Evolutionary conservation across 30 jellyfish, hydroid and myxozoan species (phyloP).

Genomic region (Aurelia aurita complex sp. Pacific): DNA sequence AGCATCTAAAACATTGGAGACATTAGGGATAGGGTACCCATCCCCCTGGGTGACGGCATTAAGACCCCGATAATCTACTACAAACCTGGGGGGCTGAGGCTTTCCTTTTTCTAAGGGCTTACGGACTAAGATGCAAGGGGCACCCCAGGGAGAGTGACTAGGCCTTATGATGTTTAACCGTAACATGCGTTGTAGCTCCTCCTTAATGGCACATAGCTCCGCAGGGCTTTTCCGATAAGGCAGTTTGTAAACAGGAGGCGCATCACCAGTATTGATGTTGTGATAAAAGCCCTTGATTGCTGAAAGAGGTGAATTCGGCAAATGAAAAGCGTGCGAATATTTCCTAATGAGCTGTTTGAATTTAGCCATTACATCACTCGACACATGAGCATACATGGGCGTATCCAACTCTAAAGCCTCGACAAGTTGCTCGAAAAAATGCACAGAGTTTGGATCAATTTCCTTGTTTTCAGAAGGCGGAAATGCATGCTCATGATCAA

Average conservation of each 20-base stretch:
- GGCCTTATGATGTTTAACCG: slow-evolving; percentile 25
- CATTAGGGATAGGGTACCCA: slow-evolving; percentile 31
- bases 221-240: slow-evolving; percentile 54
- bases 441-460: background rate
- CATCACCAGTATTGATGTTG: slow-evolving; percentile 31
- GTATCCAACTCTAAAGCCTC: slow-evolving; percentile 29
- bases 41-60: slow-evolving; percentile 35
- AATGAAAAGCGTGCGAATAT: slow-evolving; percentile 42
- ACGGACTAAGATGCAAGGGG: slow-evolving; percentile 45
- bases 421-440: background rate
- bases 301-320: slow-evolving; percentile 51
- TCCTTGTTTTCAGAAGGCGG: background rate
- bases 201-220: slow-evolving; percentile 49
- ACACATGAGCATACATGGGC: slow-evolving; percentile 45
- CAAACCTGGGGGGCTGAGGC: slow-evolving; percentile 52
- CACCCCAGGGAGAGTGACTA: slow-evolving; percentile 54
- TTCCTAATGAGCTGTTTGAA: slow-evolving; percentile 5
- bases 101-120: slow-evolving; percentile 29
- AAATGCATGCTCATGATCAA: slow-evolving; percentile 12
- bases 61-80: slow-evolving; percentile 40
- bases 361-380: background rate
- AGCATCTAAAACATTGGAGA: slow-evolving; percentile 11
- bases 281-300: slow-evolving; percentile 42
- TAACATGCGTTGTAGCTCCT: slow-evolving; percentile 41
- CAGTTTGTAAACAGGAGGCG: slow-evolving; percentile 42